phyloP scores from a whole-genome alignment of 2,113 vertebrate species.

The Potamarius usumacintae region DNA sequence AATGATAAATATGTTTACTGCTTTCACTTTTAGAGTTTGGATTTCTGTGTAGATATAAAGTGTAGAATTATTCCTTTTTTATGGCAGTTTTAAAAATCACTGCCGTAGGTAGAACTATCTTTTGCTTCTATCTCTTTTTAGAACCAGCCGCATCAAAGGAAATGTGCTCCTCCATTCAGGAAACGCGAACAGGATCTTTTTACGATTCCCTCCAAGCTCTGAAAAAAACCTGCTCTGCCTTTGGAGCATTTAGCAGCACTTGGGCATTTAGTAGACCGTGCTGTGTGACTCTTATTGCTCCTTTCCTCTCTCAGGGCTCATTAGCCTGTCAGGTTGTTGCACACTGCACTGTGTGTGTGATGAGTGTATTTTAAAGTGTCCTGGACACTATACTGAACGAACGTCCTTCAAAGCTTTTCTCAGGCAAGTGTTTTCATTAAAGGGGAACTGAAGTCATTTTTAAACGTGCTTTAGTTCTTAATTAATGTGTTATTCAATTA shows the following conservation, averaged over 20 bases:
- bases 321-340: slow-evolving; percentile 26
- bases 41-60: not conserved
- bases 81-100: slow-evolving; percentile 8
- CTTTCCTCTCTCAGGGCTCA: slow-evolving; percentile 28
- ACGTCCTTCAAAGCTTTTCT: slow-evolving; percentile 7
- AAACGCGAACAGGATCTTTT: slow-evolving; percentile 28
- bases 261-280: not conserved
- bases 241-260: slow-evolving; percentile 35
- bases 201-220: slow-evolving; percentile 13
- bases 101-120: slow-evolving; percentile 15
- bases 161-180: not conserved
- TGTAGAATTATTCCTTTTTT: not conserved
- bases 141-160: slow-evolving; percentile 14
- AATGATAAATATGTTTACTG: not conserved
- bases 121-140: slow-evolving; percentile 5
- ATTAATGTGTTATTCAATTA: too few relatives aligned
- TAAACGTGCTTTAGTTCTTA: too few relatives aligned
- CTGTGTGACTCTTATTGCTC: slow-evolving; percentile 6
- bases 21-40: not conserved
- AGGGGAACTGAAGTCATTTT: too few relatives aligned
- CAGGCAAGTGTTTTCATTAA: not conserved
- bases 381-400: not conserved
- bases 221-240: not conserved
- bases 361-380: not conserved
- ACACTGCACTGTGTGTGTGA: not conserved